Conservation (phyloP, 2,888 invertebrate genomes). For the Rhagium mordax region DNA sequence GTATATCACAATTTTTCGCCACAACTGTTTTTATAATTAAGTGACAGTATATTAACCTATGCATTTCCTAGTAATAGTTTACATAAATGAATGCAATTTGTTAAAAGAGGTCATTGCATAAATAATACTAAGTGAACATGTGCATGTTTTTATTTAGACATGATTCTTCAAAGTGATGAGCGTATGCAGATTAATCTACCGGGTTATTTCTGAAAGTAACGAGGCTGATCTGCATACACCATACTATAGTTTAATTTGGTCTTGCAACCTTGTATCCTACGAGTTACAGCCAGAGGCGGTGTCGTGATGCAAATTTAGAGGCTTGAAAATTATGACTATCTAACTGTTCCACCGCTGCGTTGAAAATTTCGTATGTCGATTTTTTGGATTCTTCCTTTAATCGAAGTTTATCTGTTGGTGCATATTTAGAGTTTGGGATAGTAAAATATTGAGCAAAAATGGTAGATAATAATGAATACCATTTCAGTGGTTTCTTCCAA, state of each 20-base stretch:
- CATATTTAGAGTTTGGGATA: no score
- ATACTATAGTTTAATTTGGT: background rate
- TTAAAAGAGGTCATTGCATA: constrained; percentile 29
- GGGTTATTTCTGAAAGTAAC: background rate
- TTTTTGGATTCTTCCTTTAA: background rate
- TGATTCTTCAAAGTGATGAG: background rate
- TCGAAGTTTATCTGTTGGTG: no score
- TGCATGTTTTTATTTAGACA: constrained; percentile 16
- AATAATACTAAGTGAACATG: constrained; percentile 16
- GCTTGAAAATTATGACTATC: background rate
- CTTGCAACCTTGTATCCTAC: background rate
- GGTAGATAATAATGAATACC: no score
- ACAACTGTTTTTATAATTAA: constrained; percentile 17
- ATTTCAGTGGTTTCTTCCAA: no score
- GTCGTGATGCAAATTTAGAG: background rate
- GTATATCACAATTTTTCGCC: constrained; percentile 20
- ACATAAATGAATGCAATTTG: constrained; percentile 29
- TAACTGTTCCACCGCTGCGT: background rate
- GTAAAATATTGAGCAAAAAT: no score
- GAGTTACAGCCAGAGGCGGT: background rate
- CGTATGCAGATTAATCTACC: background rate
- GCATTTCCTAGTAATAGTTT: constrained; percentile 32
- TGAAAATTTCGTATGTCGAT: background rate
- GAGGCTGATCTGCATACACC: background rate
- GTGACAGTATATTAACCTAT: constrained; percentile 15